These are phyloP conservation scores for Heteropelma amictum DNA, from an alignment of 2,888 invertebrate genomes.

Conservation along the genomic window DNA sequence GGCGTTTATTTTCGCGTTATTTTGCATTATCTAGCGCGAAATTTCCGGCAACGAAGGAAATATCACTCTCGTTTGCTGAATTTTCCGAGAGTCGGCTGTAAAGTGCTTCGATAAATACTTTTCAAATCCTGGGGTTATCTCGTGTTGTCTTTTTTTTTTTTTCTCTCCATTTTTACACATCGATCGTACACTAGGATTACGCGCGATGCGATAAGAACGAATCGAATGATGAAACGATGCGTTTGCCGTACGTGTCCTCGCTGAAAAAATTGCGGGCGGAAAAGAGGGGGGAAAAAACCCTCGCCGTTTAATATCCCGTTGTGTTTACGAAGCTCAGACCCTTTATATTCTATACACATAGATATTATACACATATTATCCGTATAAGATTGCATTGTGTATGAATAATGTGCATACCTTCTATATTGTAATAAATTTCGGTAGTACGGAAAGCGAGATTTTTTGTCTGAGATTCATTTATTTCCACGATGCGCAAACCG, in stretches of 20 bases:
- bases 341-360: constrained; percentile 67
- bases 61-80: no score
- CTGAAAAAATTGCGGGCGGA: constrained; percentile 30
- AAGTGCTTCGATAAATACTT: constrained; percentile 51
- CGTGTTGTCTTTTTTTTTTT: not conserved
- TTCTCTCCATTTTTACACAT: not conserved
- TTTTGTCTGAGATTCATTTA: constrained; percentile 23
- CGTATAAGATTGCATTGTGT: constrained; percentile 51
- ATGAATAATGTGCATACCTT: constrained; percentile 53
- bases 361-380: constrained; percentile 51
- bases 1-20: constrained; percentile 48
- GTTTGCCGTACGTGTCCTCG: not conserved
- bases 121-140: constrained; percentile 43
- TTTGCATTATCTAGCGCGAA: no score
- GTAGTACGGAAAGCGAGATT: constrained; percentile 26
- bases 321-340: constrained; percentile 65
- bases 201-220: constrained; percentile 9
- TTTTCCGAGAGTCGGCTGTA: constrained; percentile 38
- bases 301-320: constrained; percentile 66
- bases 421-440: constrained; percentile 61
- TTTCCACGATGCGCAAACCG: no score
- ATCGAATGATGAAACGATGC: no score
- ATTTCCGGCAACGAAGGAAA: no score
- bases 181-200: constrained; percentile 3
- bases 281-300: constrained; percentile 55